Conservation (phyloP, 1,140 invertebrate species). For the Magallana gigas region DNA sequence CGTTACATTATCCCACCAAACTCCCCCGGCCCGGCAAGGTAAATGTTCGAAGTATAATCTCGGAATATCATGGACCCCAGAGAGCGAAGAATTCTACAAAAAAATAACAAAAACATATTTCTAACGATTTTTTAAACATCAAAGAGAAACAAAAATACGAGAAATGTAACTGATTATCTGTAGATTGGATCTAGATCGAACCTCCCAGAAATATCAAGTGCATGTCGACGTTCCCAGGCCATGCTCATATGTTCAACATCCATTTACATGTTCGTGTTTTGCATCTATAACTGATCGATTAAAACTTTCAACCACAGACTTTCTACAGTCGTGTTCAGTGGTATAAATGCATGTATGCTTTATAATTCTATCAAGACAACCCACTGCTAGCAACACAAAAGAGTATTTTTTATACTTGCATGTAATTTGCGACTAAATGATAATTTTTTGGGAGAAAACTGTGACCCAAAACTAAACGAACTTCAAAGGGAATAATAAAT, state of each 20-base stretch:
- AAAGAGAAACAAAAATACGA: constrained; percentile 28
- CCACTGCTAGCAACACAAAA: background rate
- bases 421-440: no score
- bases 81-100: constrained; percentile 23
- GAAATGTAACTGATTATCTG: constrained; percentile 6
- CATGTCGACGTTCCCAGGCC: background rate
- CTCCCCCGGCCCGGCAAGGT: background rate
- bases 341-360: no score
- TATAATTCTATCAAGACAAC: background rate
- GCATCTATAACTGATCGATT: no score
- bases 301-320: no score
- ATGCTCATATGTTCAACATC: background rate
- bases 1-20: constrained; percentile 33
- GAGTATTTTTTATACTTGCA: no score
- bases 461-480: no score
- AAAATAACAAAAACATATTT: constrained; percentile 37
- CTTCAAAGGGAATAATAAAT: no score
- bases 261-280: no score
- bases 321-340: no score
- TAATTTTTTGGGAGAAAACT: no score
- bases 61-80: constrained; percentile 10
- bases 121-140: constrained; percentile 27
- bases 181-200: background rate
- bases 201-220: background rate
- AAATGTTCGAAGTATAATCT: constrained; percentile 19